Conservation (phyloP, 1,140 invertebrate genomes). For the Mamestra configurata region DNA sequence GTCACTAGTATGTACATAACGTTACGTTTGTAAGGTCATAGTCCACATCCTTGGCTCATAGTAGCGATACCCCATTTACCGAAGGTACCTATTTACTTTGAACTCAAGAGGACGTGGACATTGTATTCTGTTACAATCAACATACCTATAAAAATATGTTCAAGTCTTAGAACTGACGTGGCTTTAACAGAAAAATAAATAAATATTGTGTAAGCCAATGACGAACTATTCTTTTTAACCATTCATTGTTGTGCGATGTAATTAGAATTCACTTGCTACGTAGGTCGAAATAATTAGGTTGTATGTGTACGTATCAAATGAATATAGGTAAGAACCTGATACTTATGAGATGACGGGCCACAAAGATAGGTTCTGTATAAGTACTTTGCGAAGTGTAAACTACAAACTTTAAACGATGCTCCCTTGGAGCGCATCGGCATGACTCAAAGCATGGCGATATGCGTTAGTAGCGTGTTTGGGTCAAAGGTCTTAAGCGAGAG, state of each 20-base stretch:
- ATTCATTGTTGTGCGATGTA: neutral
- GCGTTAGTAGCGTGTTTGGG: neutral
- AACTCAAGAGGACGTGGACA: neutral
- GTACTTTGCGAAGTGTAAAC: no score
- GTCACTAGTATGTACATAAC: neutral
- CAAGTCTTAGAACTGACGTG: constrained; percentile 18
- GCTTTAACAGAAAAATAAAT: neutral
- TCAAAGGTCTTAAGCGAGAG: neutral
- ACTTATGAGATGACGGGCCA: no score
- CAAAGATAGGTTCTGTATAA: no score
- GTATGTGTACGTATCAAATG: no score
- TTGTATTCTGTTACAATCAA: neutral
- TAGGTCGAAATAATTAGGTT: no score
- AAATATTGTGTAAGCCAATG: constrained; percentile 8
- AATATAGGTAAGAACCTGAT: no score
- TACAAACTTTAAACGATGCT: no score
- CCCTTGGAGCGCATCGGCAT: no score
- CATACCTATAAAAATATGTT: neutral
- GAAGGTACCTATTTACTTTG: constrained; percentile 12
- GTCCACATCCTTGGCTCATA: neutral
- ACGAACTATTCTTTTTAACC: neutral
- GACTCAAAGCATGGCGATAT: constrained; percentile 16
- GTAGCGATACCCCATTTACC: neutral
- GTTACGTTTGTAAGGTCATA: neutral
- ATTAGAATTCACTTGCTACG: neutral